Conservation (phyloP, 2,888 invertebrate genomes). For the Heliconius charithonia region DNA sequence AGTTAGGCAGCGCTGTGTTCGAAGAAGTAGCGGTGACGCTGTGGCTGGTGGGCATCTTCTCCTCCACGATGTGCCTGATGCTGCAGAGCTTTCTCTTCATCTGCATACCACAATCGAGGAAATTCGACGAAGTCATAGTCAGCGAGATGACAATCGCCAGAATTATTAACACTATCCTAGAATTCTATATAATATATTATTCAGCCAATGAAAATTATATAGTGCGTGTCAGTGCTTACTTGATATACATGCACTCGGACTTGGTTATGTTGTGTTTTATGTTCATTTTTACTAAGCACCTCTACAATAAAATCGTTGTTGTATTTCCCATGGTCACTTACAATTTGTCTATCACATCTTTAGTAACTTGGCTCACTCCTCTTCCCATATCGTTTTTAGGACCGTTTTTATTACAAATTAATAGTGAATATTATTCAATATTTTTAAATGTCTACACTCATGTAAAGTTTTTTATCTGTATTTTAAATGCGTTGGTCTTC, state of each 20-base stretch:
- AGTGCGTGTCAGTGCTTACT: constrained; percentile 47
- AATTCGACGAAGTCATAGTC: constrained; percentile 64
- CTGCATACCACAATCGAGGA: constrained; percentile 57
- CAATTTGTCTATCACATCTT: constrained; percentile 52
- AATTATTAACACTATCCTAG: constrained; percentile 57
- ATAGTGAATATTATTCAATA: constrained; percentile 42
- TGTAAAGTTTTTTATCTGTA: constrained; percentile 59
- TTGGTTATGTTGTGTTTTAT: constrained; percentile 63
- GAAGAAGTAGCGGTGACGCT: constrained; percentile 45
- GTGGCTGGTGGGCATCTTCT: constrained; percentile 59
- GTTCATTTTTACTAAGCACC: constrained; percentile 67
- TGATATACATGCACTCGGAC: constrained; percentile 61
- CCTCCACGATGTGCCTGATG: constrained; percentile 56
- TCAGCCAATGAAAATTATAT: constrained; percentile 18
- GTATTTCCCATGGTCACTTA: constrained; percentile 57
- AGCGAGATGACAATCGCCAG: constrained; percentile 63
- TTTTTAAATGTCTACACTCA: constrained; percentile 56
- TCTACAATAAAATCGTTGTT: constrained; percentile 67
- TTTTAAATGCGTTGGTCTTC: constrained; percentile 61
- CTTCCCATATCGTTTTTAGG: constrained; percentile 58
- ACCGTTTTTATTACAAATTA: constrained; percentile 47
- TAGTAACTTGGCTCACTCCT: constrained; percentile 57
- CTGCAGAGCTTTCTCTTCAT: constrained; percentile 56
- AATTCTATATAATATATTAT: constrained; percentile 52
- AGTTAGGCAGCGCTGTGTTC: constrained; percentile 11